These are phyloP conservation scores for Cyanistes caeruleus DNA, from an alignment of 2,113 vertebrate genomes.

Conservation along the genomic window DNA sequence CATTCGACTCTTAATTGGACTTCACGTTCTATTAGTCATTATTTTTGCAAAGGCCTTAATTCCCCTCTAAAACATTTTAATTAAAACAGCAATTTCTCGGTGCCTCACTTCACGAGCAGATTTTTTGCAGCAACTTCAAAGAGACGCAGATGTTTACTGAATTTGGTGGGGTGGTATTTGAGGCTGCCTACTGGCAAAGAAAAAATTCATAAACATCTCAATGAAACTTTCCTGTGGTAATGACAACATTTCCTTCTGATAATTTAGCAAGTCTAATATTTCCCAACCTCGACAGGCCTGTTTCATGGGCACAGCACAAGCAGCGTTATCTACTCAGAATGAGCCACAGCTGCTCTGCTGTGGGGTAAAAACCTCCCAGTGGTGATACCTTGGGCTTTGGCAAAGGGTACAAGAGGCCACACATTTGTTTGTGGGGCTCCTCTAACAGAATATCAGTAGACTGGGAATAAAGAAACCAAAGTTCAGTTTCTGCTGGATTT, in stretches of 20 bases:
- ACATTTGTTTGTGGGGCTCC: neutral
- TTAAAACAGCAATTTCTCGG: constrained; percentile 34
- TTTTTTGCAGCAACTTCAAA: constrained; percentile 22
- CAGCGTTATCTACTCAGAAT: neutral
- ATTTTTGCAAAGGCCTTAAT: constrained; percentile 41
- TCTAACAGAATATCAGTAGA: neutral
- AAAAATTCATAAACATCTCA: constrained; percentile 36
- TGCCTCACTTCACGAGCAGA: neutral
- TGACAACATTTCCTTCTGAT: constrained; percentile 47
- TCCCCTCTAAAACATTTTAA: constrained; percentile 41
- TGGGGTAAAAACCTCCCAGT: neutral
- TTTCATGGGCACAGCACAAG: neutral
- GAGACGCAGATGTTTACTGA: constrained; percentile 35
- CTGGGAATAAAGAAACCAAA: neutral
- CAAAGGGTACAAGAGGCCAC: neutral
- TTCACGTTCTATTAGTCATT: constrained; percentile 1
- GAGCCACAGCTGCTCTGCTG: neutral
- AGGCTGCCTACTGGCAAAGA: constrained; percentile 32
- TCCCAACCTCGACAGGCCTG: neutral
- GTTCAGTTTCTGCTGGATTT: neutral
- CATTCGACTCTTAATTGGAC: neutral
- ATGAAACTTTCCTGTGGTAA: constrained; percentile 31
- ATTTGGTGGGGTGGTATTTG: constrained; percentile 13
- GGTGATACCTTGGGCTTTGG: neutral
- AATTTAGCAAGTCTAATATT: constrained; percentile 52